These are phyloP conservation scores for Hemichromis elongatus DNA, from an alignment of 2,113 vertebrate species.

Conservation along the genomic window DNA sequence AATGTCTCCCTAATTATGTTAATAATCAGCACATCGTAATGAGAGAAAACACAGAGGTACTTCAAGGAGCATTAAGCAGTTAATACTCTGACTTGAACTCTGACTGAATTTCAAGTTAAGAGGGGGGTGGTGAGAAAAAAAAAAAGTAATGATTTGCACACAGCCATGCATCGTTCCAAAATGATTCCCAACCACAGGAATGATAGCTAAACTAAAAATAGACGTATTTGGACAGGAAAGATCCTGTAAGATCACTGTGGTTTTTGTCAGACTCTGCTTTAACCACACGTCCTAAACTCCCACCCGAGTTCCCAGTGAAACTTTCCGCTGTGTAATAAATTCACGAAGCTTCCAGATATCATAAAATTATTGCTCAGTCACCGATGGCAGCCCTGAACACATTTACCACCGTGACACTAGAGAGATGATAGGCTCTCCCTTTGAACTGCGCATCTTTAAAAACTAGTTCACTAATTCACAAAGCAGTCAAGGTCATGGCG, in stretches of 20 bases:
- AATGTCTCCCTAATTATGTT: slow-evolving; percentile 32
- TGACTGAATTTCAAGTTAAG: background rate
- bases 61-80: background rate
- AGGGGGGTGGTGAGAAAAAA: background rate
- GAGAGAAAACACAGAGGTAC: background rate
- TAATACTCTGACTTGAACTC: slow-evolving; percentile 20
- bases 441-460: background rate
- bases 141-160: background rate
- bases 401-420: background rate
- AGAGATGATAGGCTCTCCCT: background rate
- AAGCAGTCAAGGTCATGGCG: background rate
- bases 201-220: background rate
- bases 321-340: background rate
- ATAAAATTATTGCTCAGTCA: background rate
- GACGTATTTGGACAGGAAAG: background rate
- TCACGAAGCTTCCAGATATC: background rate
- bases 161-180: background rate
- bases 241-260: background rate
- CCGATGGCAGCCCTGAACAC: background rate
- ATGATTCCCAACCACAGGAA: background rate
- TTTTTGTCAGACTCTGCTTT: background rate
- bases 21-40: slow-evolving; percentile 10
- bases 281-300: background rate
- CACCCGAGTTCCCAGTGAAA: background rate
- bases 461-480: background rate